Base-by-base conservation (phyloP, 2,888 invertebrate genomes). In the Agelastica alni region DNA sequence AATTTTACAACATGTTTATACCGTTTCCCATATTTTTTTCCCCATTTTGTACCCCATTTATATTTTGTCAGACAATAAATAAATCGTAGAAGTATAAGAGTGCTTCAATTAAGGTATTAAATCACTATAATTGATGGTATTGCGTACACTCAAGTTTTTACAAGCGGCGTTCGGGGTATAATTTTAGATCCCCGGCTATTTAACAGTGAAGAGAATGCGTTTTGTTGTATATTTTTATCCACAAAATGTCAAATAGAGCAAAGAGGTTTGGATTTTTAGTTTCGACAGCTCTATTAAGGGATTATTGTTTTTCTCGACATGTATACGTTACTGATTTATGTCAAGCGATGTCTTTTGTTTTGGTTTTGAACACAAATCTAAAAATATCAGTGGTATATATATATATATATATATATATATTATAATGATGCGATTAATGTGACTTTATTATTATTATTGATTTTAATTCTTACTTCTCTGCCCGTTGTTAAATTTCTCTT, bases 51-150 rank as follows among this genome's bases (percentile, higher is more conserved):
- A 56, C 54, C 61, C 61, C 66, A 65, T 69, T 68, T 68, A 65
- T 68, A 61, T 69, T 67, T 68, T 66, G 65, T 64, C 69, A 61
- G 62, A 59, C 58, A 60, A 69, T 69, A 67, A 69, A 69, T 68
- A 61, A 62, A 58, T 53, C 48, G 56, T 54, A 53, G 59, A 62
- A 64, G 65, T 63, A 48, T 41, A 65, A 67, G 64, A 65, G 63
- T 58, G 60, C 62, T 65, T 67, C 68, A 67, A 66, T 68, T 65
- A 64, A 61, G 63, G 67, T 68, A 64, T 67, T 70, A 70, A 70
- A 70, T 70, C 68, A 70, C 65, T 62, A 56, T 70, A 70, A 70
- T 70, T 68, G 67, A 70, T 68, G 68, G 66, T 69, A 66, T 65
- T 66, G 68, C 68, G 54, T 61, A 60, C 62, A 59, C 59, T 66